Conservation (phyloP, 2,797 vertebrate species). For the Trachurus trachurus region DNA sequence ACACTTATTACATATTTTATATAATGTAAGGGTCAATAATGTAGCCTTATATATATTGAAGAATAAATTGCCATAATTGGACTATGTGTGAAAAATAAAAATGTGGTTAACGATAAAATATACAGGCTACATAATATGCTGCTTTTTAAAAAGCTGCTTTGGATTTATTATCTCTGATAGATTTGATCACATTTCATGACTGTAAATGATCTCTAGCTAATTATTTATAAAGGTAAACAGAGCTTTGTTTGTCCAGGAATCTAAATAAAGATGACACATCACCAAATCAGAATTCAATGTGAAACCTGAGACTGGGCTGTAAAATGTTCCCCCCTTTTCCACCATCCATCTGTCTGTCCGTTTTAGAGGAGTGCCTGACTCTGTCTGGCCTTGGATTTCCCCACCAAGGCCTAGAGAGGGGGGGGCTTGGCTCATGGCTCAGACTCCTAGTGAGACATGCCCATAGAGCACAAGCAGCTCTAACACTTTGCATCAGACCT, state of each 20-base stretch:
- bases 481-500: constrained; percentile 54
- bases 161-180: background rate
- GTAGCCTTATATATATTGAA: background rate
- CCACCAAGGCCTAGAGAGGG: constrained; percentile 34
- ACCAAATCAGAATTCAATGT: constrained; percentile 18
- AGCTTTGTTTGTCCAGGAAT: constrained; percentile 2
- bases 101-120: background rate
- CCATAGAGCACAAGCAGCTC: constrained; percentile 39
- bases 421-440: constrained; percentile 51
- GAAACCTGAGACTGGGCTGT: constrained; percentile 31
- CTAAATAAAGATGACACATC: constrained; percentile 51
- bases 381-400: constrained; percentile 30
- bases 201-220: background rate
- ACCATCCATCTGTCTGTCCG: constrained; percentile 33
- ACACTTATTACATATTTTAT: background rate
- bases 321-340: constrained; percentile 24
- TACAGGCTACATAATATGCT: background rate
- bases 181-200: background rate
- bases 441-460: constrained; percentile 57
- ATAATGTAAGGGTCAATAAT: background rate
- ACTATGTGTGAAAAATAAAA: too few relatives aligned
- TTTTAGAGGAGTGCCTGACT: constrained; percentile 45
- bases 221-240: background rate
- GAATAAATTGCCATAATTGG: too few relatives aligned
- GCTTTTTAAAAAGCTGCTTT: background rate